These are phyloP conservation scores for Trachymyrmex cornetzi DNA, from an alignment of 1,140 invertebrate genomes.

Conservation along the genomic window DNA sequence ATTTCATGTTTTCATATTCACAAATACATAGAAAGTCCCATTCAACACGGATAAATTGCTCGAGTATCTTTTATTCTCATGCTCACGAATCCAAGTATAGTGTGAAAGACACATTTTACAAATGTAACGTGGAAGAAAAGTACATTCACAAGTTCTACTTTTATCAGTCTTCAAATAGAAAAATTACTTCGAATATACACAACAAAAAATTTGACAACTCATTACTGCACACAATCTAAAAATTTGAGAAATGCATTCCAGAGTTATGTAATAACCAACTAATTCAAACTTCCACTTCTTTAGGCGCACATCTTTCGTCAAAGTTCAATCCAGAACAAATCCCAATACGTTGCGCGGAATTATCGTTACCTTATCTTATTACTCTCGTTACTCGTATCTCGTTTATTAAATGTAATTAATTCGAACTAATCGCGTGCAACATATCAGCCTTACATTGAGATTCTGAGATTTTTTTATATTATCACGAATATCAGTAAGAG, in stretches of 20 bases:
- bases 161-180: slow-evolving; percentile 70
- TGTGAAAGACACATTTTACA: slow-evolving; percentile 32
- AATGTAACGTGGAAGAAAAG: slow-evolving; percentile 63
- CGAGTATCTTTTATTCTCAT: slow-evolving; percentile 30
- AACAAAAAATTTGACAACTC: slow-evolving; percentile 44
- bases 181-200: slow-evolving; percentile 55
- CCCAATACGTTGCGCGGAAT: background rate
- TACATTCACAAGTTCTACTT: slow-evolving; percentile 34
- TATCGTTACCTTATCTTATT: slow-evolving; percentile 32
- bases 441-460: slow-evolving; percentile 22
- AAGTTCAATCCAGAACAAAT: slow-evolving; percentile 14
- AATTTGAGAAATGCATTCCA: slow-evolving; percentile 47
- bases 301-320: slow-evolving; percentile 36
- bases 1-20: slow-evolving; percentile 31
- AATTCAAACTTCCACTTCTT: slow-evolving; percentile 40
- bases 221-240: slow-evolving; percentile 39
- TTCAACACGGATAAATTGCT: slow-evolving; percentile 54
- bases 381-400: slow-evolving; percentile 19
- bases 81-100: slow-evolving; percentile 31
- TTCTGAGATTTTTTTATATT: slow-evolving; percentile 23
- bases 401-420: slow-evolving; percentile 54
- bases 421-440: slow-evolving; percentile 29
- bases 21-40: slow-evolving; percentile 41
- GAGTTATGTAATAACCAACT: slow-evolving; percentile 31
- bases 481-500: slow-evolving; percentile 32